These are phyloP conservation scores for Brachionus asplanchnoidis DNA, from an alignment of 1,140 invertebrate species.

Conservation along the genomic window DNA sequence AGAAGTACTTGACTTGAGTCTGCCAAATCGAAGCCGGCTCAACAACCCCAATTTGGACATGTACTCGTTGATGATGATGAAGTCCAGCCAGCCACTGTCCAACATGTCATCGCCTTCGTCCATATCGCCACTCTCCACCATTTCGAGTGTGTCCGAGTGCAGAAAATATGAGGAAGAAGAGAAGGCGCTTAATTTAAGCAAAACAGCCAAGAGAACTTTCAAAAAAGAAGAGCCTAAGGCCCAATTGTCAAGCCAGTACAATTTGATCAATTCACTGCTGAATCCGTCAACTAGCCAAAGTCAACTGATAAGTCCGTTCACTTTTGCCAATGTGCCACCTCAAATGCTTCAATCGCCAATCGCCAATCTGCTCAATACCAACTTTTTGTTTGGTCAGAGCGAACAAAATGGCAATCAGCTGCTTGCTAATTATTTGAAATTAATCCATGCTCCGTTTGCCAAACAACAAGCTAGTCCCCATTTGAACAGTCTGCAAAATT, in stretches of 20 bases:
- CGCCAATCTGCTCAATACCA: not conserved
- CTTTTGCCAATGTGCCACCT: not conserved
- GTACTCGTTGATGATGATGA: conserved; percentile 37
- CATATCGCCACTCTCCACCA: conserved; percentile 16
- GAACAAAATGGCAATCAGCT: not conserved
- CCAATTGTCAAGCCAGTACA: not conserved
- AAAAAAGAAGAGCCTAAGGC: not conserved
- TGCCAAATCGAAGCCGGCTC: not conserved
- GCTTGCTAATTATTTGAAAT: conserved; percentile 8
- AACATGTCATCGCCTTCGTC: conserved; percentile 1
- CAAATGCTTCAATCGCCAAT: not conserved
- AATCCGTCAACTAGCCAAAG: not conserved
- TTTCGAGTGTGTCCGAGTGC: not conserved
- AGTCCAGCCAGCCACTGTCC: not conserved
- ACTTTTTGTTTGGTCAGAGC: not conserved
- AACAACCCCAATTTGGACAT: not conserved
- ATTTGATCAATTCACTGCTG: conserved; percentile 4
- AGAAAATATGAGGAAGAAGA: not conserved
- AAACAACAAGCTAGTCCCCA: not conserved
- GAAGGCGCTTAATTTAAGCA: not conserved
- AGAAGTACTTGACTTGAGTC: conserved; percentile 20
- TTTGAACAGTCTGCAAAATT: not conserved
- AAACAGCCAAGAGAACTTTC: not conserved
- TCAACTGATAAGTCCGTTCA: not conserved
- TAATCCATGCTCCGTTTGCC: not conserved